phyloP scores from a whole-genome alignment of 2,888 invertebrate genomes.

The Conchocele bisecta region DNA sequence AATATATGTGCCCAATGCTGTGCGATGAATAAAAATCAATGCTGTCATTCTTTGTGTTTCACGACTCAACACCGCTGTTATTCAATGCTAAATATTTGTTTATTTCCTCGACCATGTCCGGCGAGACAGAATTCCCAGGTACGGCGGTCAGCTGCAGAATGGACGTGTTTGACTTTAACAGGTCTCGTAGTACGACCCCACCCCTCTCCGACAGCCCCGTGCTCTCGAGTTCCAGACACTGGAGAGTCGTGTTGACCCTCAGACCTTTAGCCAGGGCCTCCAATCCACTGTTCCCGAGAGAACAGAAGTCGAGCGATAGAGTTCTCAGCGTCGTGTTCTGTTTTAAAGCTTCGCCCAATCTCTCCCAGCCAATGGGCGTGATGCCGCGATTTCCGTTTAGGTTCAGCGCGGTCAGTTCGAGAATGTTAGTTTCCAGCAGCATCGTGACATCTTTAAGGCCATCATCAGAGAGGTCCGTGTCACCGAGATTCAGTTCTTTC shows the following conservation, averaged over 20 bases:
- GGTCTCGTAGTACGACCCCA: constrained; percentile 65
- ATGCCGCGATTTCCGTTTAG: constrained; percentile 70
- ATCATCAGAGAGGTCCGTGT: constrained; percentile 65
- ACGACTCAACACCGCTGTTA: constrained; percentile 49
- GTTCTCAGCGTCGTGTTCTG: constrained; percentile 67
- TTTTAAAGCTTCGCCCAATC: constrained; percentile 69
- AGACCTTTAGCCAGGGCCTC: constrained; percentile 67
- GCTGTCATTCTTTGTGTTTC: too few relatives aligned
- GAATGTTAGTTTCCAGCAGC: constrained; percentile 67
- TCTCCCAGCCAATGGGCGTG: constrained; percentile 70
- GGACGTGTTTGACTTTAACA: constrained; percentile 71
- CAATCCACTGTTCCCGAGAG: constrained; percentile 73
- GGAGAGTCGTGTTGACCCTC: constrained; percentile 66
- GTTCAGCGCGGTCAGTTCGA: constrained; percentile 65
- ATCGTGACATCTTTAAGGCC: constrained; percentile 67
- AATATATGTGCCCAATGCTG: too few relatives aligned
- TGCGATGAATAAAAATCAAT: too few relatives aligned
- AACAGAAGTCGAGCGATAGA: constrained; percentile 74
- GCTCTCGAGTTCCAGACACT: constrained; percentile 72
- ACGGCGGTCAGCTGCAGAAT: constrained; percentile 71
- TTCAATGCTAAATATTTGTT: constrained; percentile 69
- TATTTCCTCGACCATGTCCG: constrained; percentile 61
- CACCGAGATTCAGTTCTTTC: constrained; percentile 73
- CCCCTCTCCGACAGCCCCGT: constrained; percentile 71
- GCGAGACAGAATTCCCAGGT: constrained; percentile 71